Evolutionary conservation across 2,888 invertebrate species (phyloP).

Genomic region (Chrysolina haemoptera): DNA sequence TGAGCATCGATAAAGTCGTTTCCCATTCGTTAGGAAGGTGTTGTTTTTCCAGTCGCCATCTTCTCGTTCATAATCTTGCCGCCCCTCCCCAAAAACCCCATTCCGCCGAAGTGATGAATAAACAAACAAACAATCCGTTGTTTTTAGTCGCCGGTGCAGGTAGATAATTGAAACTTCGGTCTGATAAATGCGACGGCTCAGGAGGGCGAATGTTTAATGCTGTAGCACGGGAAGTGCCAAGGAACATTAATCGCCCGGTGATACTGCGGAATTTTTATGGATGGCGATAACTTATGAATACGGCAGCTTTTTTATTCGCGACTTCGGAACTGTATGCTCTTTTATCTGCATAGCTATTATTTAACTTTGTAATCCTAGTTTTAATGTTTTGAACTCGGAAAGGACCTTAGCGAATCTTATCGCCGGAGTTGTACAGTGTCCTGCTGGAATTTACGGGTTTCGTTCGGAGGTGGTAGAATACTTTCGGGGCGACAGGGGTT

Average conservation of each 20-base stretch:
- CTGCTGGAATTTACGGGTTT: conserved; percentile 34
- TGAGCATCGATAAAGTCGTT: too few relatives aligned
- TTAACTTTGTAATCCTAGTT: conserved; percentile 44
- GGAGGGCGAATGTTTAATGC: conserved; percentile 61
- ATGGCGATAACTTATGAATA: conserved; percentile 59
- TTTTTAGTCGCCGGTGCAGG: conserved; percentile 28
- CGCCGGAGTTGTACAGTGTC: conserved; percentile 35
- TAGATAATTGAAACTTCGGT: conserved; percentile 60
- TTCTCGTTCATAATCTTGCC: background rate
- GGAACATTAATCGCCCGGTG: conserved; percentile 63
- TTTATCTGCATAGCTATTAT: conserved; percentile 48
- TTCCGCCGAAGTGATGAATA: conserved; percentile 11
- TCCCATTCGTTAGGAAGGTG: too few relatives aligned
- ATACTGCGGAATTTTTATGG: conserved; percentile 61
- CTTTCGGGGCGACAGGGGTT: background rate
- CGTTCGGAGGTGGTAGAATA: background rate
- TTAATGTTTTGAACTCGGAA: conserved; percentile 42
- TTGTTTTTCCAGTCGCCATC: background rate
- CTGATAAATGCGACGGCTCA: conserved; percentile 57
- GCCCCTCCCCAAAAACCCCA: background rate
- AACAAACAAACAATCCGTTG: conserved; percentile 31
- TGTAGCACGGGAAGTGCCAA: conserved; percentile 63
- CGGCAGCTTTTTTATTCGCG: conserved; percentile 53
- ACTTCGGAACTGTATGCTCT: conserved; percentile 50
- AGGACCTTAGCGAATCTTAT: conserved; percentile 40